A percentile compares a stretch with the other conserved stretches of the same genome.
Conservation (phyloP, 64 coral and sea anemone genomes). For the Cladopsammia gracilis region DNA sequence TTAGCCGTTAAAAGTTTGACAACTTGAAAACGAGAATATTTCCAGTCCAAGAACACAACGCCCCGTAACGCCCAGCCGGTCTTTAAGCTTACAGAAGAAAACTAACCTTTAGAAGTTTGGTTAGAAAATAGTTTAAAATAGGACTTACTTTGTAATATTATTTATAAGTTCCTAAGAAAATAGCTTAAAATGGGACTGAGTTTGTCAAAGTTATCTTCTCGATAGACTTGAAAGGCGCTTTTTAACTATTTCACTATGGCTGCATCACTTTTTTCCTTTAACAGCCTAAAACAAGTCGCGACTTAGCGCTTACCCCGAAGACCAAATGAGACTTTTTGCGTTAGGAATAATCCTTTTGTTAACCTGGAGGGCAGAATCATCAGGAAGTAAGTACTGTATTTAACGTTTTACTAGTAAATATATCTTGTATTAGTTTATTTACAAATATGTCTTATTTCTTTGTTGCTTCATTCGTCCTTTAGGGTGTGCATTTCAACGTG, state of each 20-base stretch:
- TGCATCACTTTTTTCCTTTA: neutral
- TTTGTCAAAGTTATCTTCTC: neutral
- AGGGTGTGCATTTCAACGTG: no score
- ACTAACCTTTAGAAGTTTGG: no score
- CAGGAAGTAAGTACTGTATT: conserved; percentile 19
- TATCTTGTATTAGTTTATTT: neutral
- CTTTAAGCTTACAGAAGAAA: no score
- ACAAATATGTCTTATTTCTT: neutral
- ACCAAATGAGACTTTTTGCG: conserved; percentile 46
- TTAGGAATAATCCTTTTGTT: conserved; percentile 27
- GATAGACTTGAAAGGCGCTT: neutral
- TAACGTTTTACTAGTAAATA: neutral
- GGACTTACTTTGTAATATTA: no score
- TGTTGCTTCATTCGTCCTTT: neutral
- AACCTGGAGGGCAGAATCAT: conserved; percentile 25
- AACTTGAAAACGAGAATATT: no score
- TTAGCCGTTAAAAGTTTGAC: no score
- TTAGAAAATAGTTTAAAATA: no score
- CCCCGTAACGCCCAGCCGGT: no score
- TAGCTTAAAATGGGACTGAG: neutral
- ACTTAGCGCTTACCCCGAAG: neutral
- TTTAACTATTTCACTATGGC: neutral
- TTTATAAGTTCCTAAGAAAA: neutral
- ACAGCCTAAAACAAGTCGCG: neutral
- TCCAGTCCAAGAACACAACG: no score